These are phyloP conservation scores for Oryzias melastigma DNA, from an alignment of 2,113 vertebrate genomes.

Conservation along the genomic window DNA sequence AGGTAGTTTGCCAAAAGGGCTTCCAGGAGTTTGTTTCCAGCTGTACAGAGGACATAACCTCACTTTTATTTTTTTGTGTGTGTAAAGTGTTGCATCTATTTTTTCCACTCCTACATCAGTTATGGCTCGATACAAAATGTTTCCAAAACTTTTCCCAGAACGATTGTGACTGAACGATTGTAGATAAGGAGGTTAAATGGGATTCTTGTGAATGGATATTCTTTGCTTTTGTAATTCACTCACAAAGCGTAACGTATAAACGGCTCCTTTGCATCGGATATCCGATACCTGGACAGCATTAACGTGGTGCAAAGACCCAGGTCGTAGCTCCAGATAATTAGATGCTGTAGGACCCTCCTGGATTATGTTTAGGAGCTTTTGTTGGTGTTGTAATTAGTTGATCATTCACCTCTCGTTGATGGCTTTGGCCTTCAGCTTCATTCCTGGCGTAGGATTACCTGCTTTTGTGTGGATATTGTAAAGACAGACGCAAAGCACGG, in stretches of 20 bases:
- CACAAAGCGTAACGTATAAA: slow-evolving; percentile 27
- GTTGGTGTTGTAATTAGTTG: slow-evolving; percentile 59
- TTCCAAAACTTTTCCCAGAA: not conserved
- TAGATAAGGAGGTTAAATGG: too few relatives aligned
- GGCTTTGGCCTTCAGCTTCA: slow-evolving; percentile 25
- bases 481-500: slow-evolving; percentile 30
- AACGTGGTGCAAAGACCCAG: not conserved
- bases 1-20: slow-evolving; percentile 20
- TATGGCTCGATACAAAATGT: slow-evolving; percentile 1
- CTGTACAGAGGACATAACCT: not conserved
- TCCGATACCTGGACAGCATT: slow-evolving; percentile 7
- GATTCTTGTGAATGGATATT: not conserved
- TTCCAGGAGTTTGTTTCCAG: not conserved
- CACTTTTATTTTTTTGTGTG: slow-evolving; percentile 29
- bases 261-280: slow-evolving; percentile 3
- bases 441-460: slow-evolving; percentile 49
- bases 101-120: slow-evolving; percentile 7
- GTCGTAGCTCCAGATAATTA: slow-evolving; percentile 22
- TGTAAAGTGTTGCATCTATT: not conserved
- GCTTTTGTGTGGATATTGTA: slow-evolving; percentile 56
- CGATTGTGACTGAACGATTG: too few relatives aligned
- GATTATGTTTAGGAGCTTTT: slow-evolving; percentile 51
- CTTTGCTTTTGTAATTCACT: slow-evolving; percentile 8
- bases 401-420: slow-evolving; percentile 53
- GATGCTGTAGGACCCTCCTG: slow-evolving; percentile 26